Percentiles rank a stretch among this genome's conserved stretches.
These are phyloP conservation scores for Lophius piscatorius DNA, from an alignment of 2,113 vertebrate species.

Conservation along the genomic window DNA sequence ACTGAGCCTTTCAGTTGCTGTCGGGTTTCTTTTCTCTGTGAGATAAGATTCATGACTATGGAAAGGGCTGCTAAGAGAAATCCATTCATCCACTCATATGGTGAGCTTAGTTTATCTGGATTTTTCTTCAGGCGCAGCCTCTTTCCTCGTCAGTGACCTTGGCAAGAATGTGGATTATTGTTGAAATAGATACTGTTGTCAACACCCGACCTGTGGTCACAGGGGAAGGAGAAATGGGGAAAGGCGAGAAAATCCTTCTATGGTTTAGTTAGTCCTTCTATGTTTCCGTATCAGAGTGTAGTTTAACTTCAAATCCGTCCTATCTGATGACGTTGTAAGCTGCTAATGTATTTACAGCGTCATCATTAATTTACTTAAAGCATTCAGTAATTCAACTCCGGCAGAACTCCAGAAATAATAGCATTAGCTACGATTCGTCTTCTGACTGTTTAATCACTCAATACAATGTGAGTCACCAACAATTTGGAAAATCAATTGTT, in stretches of 20 bases:
- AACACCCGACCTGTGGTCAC: constrained; percentile 72
- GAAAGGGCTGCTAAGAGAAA: constrained; percentile 56
- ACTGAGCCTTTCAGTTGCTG: constrained; percentile 68
- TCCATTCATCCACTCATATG: constrained; percentile 60
- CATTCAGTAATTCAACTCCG: constrained; percentile 19
- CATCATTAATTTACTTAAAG: too few relatives aligned
- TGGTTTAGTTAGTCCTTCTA: too few relatives aligned
- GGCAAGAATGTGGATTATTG: constrained; percentile 80
- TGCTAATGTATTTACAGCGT: too few relatives aligned
- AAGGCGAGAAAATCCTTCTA: constrained; percentile 23
- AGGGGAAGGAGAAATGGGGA: constrained; percentile 54
- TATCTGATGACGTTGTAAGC: too few relatives aligned
- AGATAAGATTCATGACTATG: constrained; percentile 76
- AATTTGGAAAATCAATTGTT: too few relatives aligned
- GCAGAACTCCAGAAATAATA: not conserved
- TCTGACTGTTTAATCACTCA: too few relatives aligned
- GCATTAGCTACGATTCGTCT: too few relatives aligned
- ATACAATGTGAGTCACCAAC: too few relatives aligned
- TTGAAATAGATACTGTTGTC: constrained; percentile 81
- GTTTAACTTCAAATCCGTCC: too few relatives aligned
- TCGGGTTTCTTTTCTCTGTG: constrained; percentile 64
- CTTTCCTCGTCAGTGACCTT: constrained; percentile 75
- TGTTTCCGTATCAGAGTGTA: too few relatives aligned
- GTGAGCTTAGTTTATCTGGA: constrained; percentile 79
- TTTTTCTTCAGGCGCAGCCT: constrained; percentile 65